These are phyloP conservation scores for Masticophis lateralis DNA, from an alignment of 2,797 vertebrate genomes.

Conservation along the genomic window DNA sequence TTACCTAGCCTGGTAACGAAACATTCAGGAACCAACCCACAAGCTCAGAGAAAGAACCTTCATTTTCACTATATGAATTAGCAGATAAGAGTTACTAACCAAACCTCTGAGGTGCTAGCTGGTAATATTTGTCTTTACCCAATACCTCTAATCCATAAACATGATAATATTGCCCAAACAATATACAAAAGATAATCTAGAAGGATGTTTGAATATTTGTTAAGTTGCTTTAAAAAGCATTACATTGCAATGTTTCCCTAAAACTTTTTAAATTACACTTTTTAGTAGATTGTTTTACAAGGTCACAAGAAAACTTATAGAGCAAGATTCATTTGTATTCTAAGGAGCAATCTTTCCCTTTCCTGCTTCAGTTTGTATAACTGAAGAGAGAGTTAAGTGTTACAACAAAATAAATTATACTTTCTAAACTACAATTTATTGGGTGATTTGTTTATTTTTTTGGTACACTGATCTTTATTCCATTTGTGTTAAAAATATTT, in stretches of 20 bases:
- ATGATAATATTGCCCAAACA: not conserved
- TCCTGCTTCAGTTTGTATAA: slow-evolving; percentile 35
- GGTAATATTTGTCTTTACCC: not conserved
- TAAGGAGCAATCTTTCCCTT: slow-evolving; percentile 35
- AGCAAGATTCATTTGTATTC: slow-evolving; percentile 35
- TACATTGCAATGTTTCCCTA: not conserved
- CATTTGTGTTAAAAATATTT: slow-evolving; percentile 1
- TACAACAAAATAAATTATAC: slow-evolving; percentile 36
- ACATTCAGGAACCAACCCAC: no score
- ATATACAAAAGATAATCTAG: not conserved
- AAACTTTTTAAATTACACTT: not conserved
- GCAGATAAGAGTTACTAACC: not conserved
- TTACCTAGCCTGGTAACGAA: no score
- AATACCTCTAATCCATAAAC: not conserved
- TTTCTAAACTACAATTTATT: slow-evolving; percentile 9
- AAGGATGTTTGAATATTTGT: not conserved
- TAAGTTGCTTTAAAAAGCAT: not conserved
- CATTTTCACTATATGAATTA: not conserved
- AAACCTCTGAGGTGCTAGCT: not conserved
- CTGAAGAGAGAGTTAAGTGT: slow-evolving; percentile 37
- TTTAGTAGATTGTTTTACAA: not conserved
- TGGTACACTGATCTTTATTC: not conserved
- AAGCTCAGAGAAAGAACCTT: no score
- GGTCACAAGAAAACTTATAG: slow-evolving; percentile 14
- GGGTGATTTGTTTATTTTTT: slow-evolving; percentile 9